These are phyloP conservation scores for Tachysurus fulvidraco DNA, from an alignment of 2,113 vertebrate genomes.

Conservation along the genomic window DNA sequence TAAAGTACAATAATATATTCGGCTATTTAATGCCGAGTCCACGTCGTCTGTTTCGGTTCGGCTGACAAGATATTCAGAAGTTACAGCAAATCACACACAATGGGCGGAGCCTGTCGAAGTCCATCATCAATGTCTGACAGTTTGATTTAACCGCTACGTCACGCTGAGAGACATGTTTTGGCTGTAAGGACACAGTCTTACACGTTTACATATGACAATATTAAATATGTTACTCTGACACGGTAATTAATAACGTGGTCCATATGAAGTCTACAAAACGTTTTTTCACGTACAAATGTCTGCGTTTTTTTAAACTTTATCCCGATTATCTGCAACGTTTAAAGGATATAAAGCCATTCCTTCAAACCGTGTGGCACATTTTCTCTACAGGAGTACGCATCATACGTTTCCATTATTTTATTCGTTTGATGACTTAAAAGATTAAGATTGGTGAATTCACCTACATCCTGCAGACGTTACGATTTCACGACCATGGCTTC, in stretches of 20 bases:
- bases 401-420: background rate
- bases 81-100: background rate
- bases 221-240: too few relatives aligned
- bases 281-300: background rate
- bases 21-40: background rate
- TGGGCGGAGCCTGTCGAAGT: background rate
- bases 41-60: background rate
- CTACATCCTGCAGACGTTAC: background rate
- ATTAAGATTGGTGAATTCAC: background rate
- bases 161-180: background rate
- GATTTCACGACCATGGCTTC: background rate
- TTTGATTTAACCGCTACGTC: background rate
- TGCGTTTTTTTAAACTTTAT: background rate
- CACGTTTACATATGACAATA: background rate
- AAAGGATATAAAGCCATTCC: too few relatives aligned
- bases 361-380: too few relatives aligned
- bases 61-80: background rate
- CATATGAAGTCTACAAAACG: background rate
- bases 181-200: background rate
- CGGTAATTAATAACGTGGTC: background rate
- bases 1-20: too few relatives aligned
- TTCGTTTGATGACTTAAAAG: background rate
- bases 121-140: background rate
- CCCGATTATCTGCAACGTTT: background rate
- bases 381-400: background rate